phyloP scores from a whole-genome alignment of 2,113 vertebrate species.

The Dinomys branickii region DNA sequence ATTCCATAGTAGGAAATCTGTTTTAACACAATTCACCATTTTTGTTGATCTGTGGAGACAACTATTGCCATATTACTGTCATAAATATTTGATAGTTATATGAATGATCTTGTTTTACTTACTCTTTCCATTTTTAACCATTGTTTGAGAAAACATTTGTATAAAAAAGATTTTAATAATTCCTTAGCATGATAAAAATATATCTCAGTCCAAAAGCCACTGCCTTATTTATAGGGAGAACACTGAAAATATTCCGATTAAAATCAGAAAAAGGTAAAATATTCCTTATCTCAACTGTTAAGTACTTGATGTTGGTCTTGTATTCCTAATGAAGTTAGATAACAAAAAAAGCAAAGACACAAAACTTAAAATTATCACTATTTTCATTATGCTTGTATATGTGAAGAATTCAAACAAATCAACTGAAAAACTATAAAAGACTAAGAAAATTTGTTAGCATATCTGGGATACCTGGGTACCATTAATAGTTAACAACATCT shows the following conservation, averaged over 20 bases:
- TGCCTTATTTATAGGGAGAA: neutral
- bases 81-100: neutral
- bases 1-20: neutral
- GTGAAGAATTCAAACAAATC: neutral
- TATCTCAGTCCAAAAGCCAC: neutral
- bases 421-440: neutral
- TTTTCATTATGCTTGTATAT: neutral
- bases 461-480: neutral
- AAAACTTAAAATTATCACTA: neutral
- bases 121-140: neutral
- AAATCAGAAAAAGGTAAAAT: slow-evolving; percentile 7
- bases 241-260: slow-evolving; percentile 3
- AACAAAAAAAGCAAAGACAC: neutral
- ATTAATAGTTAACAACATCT: neutral
- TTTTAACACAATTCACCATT: neutral
- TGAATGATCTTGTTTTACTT: neutral
- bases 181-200: slow-evolving; percentile 21
- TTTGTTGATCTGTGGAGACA: neutral
- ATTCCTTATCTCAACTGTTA: neutral
- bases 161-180: neutral
- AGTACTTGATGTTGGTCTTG: neutral
- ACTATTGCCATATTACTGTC: neutral
- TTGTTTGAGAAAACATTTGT: neutral
- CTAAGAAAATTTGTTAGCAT: neutral
- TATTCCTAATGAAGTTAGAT: neutral